Base-by-base conservation (phyloP, 2,797 vertebrate species). In the Enteromius mattozi region DNA sequence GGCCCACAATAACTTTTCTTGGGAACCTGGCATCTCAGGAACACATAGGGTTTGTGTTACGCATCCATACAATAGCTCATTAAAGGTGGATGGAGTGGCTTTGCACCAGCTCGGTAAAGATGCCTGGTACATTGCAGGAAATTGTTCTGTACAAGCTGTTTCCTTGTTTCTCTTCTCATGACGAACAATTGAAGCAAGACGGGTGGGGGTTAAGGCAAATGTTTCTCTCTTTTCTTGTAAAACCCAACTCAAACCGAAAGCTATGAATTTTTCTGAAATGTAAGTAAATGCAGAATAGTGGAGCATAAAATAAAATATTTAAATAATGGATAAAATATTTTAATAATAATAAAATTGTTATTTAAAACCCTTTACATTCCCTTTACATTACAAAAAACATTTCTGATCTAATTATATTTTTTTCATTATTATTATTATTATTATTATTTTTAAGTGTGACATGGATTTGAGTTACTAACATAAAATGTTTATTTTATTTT, bases 121-220 rank as follows among this genome's bases (percentile, higher is more conserved):
- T 33, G 75, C 33, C 71, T 49, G 19, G 74, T 56, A 33, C 87
- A 3, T 74, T 74, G 84, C 61, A 92, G 91, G 93, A 93, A 92
- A 88, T 92, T 93, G 93, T 93, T 92, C 88, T 79, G 71, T 83
- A 77, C 16, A 45, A 89, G 88, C 27, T 76, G 85, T 87, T 91
- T 89, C 90, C 86, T 78, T 78, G 75, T 89, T 87, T 78, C 88
- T 76, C 74, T 70, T 68, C 59, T 70, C 40, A 5, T 19, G 54
- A 75, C 74, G n/a, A 85, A 92, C 90, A 93, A 93, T 91, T 81
- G 86, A 81, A 47, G 40, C 85, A 77, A 27, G 49, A 83, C 30
- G 83, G 82, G 66, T 45, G 82, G 81, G 19, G 66, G 27, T 59
- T 56, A 19, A 21, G 6, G 24, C 17, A 54, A 42, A 54, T 1